phyloP scores from a whole-genome alignment of 2,888 invertebrate genomes.

The Furcula furcula region DNA sequence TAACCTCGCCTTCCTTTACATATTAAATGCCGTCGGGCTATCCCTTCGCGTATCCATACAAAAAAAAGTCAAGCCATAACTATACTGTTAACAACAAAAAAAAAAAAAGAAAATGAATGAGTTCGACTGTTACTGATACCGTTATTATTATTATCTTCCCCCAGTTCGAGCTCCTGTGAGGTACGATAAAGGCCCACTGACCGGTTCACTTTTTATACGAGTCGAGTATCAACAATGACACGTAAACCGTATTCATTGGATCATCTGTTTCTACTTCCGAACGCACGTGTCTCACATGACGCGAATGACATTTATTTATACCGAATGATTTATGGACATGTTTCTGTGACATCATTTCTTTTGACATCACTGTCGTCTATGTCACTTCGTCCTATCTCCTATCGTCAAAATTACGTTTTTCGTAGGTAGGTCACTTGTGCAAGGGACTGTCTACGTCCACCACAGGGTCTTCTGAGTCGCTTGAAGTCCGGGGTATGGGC shows the following conservation, averaged over 20 bases:
- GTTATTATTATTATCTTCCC: constrained; percentile 75
- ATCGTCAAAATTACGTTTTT: no score
- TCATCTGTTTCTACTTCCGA: constrained; percentile 63
- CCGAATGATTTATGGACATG: neutral
- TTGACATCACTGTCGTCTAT: no score
- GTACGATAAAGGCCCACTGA: constrained; percentile 72
- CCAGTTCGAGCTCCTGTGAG: constrained; percentile 69
- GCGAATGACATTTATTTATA: constrained; percentile 24
- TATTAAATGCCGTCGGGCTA: constrained; percentile 79
- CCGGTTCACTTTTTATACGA: constrained; percentile 77
- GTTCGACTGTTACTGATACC: constrained; percentile 77
- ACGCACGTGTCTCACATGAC: constrained; percentile 52
- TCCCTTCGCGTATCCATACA: constrained; percentile 79
- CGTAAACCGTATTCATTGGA: constrained; percentile 73
- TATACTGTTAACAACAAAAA: constrained; percentile 74
- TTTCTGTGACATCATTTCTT: neutral
- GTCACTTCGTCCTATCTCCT: no score
- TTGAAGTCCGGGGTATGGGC: no score
- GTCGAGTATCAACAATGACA: constrained; percentile 75
- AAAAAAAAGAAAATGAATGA: constrained; percentile 76
- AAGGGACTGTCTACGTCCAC: no score
- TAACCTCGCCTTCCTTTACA: constrained; percentile 81
- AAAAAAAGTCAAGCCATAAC: constrained; percentile 66
- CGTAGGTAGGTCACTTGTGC: no score
- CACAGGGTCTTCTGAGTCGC: no score